Evolutionary conservation across 2,888 invertebrate genomes (phyloP), one percentile per base, ranked within the genome.

Genomic region (Tineola bisselliella): DNA sequence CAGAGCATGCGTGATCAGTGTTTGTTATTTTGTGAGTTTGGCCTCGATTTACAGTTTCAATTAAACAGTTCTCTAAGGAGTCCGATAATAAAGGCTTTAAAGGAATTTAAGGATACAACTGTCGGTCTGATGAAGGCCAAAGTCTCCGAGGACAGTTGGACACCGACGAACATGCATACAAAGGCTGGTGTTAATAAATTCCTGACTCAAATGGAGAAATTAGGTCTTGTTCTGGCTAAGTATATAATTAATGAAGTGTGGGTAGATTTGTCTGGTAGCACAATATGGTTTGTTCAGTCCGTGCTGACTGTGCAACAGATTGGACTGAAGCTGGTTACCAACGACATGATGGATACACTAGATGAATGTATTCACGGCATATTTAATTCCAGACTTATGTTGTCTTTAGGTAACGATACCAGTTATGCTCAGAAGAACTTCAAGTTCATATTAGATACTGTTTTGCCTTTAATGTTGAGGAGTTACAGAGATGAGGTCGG

Each of bases 11-110:
- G 95, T 68, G 89, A 88, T 63, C 93, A 94, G 70, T 94, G 94
- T 67, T 71, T 67, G 63, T 69, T 86, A 67, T 81, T 89, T 71
- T 91, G 88, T 71, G 87, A 91, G 69, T 86, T 90, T 68, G 98
- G 98, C 0, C 88, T 99, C 68, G 98, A 99, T 84, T 88, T 99
- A 62, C 92, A 94, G 65, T 98, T 97, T 78, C 94, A 96, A 74
- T 88, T 99, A 68, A 95, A 98, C 73, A 94, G 94, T 19, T 90
- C 95, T 64, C 83, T 99, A 63, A 89, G 95, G 64, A 89, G 90
- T 11, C 93, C 95, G 0, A 86, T 96, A 59, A 91, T 90, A 52
- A 91, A 91, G 78, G 91, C 93, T 18, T 83, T 97, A 63, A 89
- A 89, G 67, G 95, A 95, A 68, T 91, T 93, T 57, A 91, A 92